These are phyloP conservation scores for Sorex araneus DNA, from an alignment of 2,113 vertebrate genomes.

Conservation along the genomic window DNA sequence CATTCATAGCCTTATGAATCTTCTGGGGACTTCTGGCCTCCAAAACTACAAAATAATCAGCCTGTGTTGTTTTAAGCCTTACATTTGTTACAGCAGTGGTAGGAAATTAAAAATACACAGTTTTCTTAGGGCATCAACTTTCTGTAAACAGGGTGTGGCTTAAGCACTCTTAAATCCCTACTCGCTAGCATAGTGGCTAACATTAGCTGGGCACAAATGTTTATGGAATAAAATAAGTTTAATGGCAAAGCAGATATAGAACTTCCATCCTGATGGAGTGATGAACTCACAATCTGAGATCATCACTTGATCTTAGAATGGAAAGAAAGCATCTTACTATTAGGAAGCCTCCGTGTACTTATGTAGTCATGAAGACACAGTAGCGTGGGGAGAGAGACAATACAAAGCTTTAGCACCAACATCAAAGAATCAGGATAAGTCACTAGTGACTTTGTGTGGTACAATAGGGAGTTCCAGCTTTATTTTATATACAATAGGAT, in stretches of 20 bases:
- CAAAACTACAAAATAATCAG: constrained; percentile 17
- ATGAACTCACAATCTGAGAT: not conserved
- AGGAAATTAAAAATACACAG: not conserved
- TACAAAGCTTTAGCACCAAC: not conserved
- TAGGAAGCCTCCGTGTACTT: constrained; percentile 15
- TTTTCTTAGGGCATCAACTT: constrained; percentile 11
- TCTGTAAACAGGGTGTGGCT: not conserved
- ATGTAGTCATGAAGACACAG: not conserved
- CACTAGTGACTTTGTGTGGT: not conserved
- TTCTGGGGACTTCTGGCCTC: not conserved
- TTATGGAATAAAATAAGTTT: not conserved
- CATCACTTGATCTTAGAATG: not conserved
- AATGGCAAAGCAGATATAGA: constrained; percentile 18
- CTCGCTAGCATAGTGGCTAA: not conserved
- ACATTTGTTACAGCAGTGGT: not conserved
- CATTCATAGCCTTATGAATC: not conserved
- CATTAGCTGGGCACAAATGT: constrained; percentile 17
- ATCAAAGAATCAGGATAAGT: not conserved
- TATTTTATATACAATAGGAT: not conserved
- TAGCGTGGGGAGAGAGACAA: not conserved
- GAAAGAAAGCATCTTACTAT: constrained; percentile 25
- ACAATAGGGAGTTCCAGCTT: not conserved
- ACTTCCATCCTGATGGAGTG: not conserved
- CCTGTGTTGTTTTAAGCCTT: not conserved
- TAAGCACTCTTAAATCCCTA: not conserved